Conservation (phyloP, 1,140 invertebrate genomes). For the Drosophila sechellia region DNA sequence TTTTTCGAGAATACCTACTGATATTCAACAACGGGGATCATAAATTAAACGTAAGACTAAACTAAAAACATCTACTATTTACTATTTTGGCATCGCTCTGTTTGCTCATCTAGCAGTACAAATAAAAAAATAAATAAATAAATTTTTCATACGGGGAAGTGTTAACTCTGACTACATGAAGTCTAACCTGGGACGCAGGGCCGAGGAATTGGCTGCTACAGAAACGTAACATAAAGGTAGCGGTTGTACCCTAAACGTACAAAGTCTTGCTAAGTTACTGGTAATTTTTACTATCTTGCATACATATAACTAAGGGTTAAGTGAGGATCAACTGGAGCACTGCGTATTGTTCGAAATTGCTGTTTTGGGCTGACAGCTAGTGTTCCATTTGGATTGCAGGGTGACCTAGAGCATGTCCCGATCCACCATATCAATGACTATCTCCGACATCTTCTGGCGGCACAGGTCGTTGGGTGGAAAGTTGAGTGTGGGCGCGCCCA, state of each 20-base stretch:
- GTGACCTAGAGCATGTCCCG: constrained; percentile 81
- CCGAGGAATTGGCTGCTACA: constrained; percentile 23
- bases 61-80: no score
- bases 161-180: not conserved
- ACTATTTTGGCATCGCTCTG: constrained; percentile 14
- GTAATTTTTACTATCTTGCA: constrained; percentile 49
- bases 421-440: constrained; percentile 87
- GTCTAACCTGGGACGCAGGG: not conserved
- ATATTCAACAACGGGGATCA: not conserved
- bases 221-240: constrained; percentile 43
- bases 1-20: not conserved
- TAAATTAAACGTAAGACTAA: not conserved
- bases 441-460: constrained; percentile 86
- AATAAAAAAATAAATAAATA: not conserved
- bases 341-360: constrained; percentile 38
- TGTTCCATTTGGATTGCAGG: not conserved
- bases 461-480: constrained; percentile 86
- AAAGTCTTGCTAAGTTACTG: constrained; percentile 47
- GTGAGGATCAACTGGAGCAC: constrained; percentile 19
- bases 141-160: not conserved
- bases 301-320: constrained; percentile 44
- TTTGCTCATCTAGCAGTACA: not conserved
- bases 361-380: constrained; percentile 28
- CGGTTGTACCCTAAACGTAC: constrained; percentile 31
- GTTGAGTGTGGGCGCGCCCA: constrained; percentile 74